Percentiles rank a stretch among this genome's conserved stretches.
Conservation (phyloP, 1,140 invertebrate species). For the Penaeus chinensis region DNA sequence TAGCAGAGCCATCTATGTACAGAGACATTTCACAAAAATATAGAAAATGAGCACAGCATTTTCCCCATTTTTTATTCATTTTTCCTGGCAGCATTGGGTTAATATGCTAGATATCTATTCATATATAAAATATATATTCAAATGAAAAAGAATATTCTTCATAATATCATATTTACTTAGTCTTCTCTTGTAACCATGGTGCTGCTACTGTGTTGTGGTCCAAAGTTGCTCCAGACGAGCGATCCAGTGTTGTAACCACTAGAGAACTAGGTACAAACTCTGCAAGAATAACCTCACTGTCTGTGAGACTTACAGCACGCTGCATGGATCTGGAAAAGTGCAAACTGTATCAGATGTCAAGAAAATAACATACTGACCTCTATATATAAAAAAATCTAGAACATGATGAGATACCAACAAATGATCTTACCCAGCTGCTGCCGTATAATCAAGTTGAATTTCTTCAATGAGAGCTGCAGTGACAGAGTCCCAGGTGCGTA, state of each 20-base stretch:
- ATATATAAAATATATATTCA: not conserved
- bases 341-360: not conserved
- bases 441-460: constrained; percentile 35
- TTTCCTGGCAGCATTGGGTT: too few species aligned
- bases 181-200: constrained; percentile 44
- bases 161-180: constrained; percentile 22
- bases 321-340: constrained; percentile 12
- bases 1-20: too few species aligned
- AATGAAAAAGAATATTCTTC: too few species aligned
- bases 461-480: constrained; percentile 43
- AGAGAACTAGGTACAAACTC: constrained; percentile 35
- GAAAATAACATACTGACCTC: not conserved
- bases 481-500: constrained; percentile 45
- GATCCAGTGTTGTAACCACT: constrained; percentile 38
- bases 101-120: too few species aligned
- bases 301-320: constrained; percentile 40
- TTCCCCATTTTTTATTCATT: too few species aligned
- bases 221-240: constrained; percentile 39
- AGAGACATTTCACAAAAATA: too few species aligned
- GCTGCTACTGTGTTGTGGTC: constrained; percentile 35
- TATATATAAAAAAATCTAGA: not conserved
- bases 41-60: too few species aligned
- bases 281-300: constrained; percentile 42
- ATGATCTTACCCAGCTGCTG: constrained; percentile 36
- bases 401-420: not conserved